phyloP scores from a whole-genome alignment of 2,113 vertebrate species.

The Dasyurus viverrinus region DNA sequence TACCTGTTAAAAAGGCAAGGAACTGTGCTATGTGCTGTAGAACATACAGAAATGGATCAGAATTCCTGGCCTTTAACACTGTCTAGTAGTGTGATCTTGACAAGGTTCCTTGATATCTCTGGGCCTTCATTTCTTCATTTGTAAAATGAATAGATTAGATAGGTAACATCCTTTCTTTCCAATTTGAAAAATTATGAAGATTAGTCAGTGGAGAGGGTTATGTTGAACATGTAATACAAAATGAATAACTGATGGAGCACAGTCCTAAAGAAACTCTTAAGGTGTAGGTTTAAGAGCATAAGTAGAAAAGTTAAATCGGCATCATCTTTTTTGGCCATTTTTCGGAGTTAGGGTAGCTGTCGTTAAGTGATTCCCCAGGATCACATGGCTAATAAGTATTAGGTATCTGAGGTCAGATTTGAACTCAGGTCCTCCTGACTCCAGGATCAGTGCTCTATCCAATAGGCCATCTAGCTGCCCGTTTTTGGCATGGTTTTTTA shows the following conservation, averaged over 20 bases:
- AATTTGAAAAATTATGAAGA: background rate
- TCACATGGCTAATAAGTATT: too few relatives aligned
- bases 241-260: background rate
- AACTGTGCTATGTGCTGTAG: background rate
- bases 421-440: too few relatives aligned
- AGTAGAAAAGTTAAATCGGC: background rate
- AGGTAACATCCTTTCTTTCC: background rate
- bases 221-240: background rate
- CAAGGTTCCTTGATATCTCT: background rate
- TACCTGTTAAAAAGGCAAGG: background rate
- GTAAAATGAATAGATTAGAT: background rate
- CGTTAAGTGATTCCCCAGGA: too few relatives aligned
- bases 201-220: background rate
- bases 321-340: background rate
- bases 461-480: too few relatives aligned
- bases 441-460: too few relatives aligned
- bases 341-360: too few relatives aligned
- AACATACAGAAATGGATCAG: background rate
- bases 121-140: background rate
- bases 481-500: background rate
- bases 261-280: background rate
- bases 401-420: too few relatives aligned
- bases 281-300: background rate
- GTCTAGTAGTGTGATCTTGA: background rate
- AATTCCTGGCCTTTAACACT: background rate